phyloP scores from a whole-genome alignment of 2,113 vertebrate species.

The Porphyrio hochstetteri region DNA sequence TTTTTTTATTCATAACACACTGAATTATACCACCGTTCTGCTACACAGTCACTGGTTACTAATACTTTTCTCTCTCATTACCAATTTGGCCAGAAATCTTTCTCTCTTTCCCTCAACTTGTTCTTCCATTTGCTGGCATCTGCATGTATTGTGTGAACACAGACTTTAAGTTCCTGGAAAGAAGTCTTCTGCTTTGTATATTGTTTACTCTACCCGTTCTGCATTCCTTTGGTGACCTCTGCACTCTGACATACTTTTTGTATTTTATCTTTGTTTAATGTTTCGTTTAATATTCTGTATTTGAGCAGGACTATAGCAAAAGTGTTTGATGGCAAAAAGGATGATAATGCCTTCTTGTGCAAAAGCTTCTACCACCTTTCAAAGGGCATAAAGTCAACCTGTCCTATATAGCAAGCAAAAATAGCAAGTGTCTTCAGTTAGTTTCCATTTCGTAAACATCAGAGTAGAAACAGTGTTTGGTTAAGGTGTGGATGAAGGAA shows the following conservation, averaged over 20 bases:
- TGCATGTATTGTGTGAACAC: background rate
- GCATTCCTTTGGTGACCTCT: background rate
- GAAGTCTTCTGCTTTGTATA: background rate
- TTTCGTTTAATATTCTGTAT: background rate
- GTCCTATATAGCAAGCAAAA: background rate
- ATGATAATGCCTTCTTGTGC: background rate
- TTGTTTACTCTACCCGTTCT: background rate
- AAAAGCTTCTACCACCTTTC: conserved; percentile 1
- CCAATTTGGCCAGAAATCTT: background rate
- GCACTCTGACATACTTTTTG: background rate
- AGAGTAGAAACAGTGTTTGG: background rate
- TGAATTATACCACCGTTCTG: background rate
- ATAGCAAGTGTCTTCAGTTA: background rate
- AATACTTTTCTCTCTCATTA: background rate
- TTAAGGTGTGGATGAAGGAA: background rate
- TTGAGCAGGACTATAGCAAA: background rate
- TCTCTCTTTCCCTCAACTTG: background rate
- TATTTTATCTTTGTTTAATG: no score
- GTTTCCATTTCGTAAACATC: background rate
- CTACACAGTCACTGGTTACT: accelerated
- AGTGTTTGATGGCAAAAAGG: background rate
- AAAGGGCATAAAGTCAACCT: conserved; percentile 2
- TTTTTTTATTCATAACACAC: background rate
- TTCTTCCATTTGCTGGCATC: background rate
- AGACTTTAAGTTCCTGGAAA: background rate